Conservation (phyloP, 2,797 vertebrate species). For the Platalea minor region DNA sequence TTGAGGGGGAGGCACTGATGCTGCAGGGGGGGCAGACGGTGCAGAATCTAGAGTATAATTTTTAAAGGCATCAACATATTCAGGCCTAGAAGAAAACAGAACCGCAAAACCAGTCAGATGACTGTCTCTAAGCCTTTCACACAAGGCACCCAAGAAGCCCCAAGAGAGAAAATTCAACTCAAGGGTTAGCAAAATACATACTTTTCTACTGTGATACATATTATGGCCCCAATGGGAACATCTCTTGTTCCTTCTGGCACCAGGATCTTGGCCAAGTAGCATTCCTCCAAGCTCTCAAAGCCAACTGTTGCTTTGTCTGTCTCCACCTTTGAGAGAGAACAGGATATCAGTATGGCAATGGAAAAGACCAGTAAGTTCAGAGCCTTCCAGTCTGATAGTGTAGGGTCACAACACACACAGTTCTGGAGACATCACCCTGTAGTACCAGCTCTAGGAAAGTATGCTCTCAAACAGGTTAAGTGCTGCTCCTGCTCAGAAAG, state of each 20-base stretch:
- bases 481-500: neutral
- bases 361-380: neutral
- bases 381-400: neutral
- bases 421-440: neutral
- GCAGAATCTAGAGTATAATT: conserved; percentile 84
- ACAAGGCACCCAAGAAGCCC: neutral
- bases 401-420: neutral
- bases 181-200: conserved; percentile 55
- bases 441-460: neutral
- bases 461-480: neutral
- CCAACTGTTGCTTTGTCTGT: conserved; percentile 98
- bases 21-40: conserved; percentile 55
- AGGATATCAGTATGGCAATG: neutral
- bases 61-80: conserved; percentile 88
- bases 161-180: neutral
- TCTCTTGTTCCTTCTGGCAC: conserved; percentile 95
- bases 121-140: neutral
- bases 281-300: conserved; percentile 94
- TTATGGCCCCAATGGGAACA: conserved; percentile 86
- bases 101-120: neutral
- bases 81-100: conserved; percentile 76
- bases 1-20: conserved; percentile 70
- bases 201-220: conserved; percentile 97
- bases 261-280: conserved; percentile 95
- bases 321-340: conserved; percentile 84